These are phyloP conservation scores for Sympetrum striolatum DNA, from an alignment of 2,888 invertebrate genomes.

Conservation along the genomic window DNA sequence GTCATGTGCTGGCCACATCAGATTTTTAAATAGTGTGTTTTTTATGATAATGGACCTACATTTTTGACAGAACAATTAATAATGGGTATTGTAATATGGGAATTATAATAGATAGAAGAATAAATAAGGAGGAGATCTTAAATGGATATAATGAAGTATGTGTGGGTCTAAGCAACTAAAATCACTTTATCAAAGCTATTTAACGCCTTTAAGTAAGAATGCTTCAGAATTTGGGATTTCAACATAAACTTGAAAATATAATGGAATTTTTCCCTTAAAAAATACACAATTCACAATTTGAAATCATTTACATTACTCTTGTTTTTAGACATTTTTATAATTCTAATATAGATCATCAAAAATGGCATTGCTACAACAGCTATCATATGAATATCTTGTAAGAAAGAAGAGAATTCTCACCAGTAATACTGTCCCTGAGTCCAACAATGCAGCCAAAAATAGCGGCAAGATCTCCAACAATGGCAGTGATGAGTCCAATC, in stretches of 20 bases:
- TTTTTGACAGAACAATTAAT: too few relatives aligned
- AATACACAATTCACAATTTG: background rate
- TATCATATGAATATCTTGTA: background rate
- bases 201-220: background rate
- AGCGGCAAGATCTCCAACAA: constrained; percentile 66
- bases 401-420: constrained; percentile 49
- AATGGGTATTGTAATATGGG: too few relatives aligned
- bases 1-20: too few relatives aligned
- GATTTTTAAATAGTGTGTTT: too few relatives aligned
- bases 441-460: constrained; percentile 68
- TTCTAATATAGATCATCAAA: background rate
- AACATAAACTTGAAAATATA: background rate
- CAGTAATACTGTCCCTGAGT: constrained; percentile 63
- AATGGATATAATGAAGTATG: too few relatives aligned
- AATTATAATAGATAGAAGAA: too few relatives aligned
- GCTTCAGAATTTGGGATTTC: background rate
- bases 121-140: too few relatives aligned
- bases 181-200: too few relatives aligned
- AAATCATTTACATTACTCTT: too few relatives aligned
- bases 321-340: too few relatives aligned
- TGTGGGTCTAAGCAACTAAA: too few relatives aligned
- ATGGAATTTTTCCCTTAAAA: background rate
- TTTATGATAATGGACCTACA: background rate
- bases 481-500: constrained; percentile 66
- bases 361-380: background rate